phyloP scores from a whole-genome alignment of 1,140 invertebrate species.

The Eufriesea mexicana region DNA sequence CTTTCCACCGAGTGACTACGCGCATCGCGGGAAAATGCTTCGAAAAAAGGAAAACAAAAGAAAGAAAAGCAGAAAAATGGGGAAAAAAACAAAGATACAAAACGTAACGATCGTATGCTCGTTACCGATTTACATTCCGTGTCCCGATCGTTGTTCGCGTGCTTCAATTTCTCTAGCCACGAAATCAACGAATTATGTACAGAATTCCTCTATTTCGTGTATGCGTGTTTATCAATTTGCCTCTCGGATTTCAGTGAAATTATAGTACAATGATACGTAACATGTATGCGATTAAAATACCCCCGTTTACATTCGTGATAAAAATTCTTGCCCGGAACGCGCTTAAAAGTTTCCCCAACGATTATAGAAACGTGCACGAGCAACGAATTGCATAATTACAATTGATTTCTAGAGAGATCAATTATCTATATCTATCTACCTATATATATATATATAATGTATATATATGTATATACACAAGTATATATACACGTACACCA shows the following conservation, averaged over 20 bases:
- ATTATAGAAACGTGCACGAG: slow-evolving; percentile 41
- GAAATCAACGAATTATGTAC: slow-evolving; percentile 34
- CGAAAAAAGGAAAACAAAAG: too few relatives aligned
- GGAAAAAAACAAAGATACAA: too few relatives aligned
- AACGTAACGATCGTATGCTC: not conserved
- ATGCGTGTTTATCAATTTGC: not conserved
- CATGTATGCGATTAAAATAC: slow-evolving; percentile 1
- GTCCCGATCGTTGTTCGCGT: not conserved
- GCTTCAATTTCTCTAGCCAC: too few relatives aligned
- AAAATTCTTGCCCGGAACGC: not conserved
- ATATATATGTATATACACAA: slow-evolving; percentile 30
- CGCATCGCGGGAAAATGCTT: too few relatives aligned
- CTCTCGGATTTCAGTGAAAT: not conserved
- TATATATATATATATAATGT: slow-evolving; percentile 29
- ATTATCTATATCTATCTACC: slow-evolving; percentile 36
- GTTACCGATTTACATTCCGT: not conserved
- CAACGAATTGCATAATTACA: slow-evolving; percentile 43
- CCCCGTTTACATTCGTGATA: not conserved
- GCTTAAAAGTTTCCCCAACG: not conserved
- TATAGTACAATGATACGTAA: not conserved
- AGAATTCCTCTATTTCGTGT: slow-evolving; percentile 2
- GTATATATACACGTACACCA: slow-evolving; percentile 34
- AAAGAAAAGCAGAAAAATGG: not conserved
- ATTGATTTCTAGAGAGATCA: slow-evolving; percentile 47
- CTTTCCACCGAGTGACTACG: too few relatives aligned